Conservation (phyloP, 2,888 invertebrate genomes). For the Agrilus biguttatus region DNA sequence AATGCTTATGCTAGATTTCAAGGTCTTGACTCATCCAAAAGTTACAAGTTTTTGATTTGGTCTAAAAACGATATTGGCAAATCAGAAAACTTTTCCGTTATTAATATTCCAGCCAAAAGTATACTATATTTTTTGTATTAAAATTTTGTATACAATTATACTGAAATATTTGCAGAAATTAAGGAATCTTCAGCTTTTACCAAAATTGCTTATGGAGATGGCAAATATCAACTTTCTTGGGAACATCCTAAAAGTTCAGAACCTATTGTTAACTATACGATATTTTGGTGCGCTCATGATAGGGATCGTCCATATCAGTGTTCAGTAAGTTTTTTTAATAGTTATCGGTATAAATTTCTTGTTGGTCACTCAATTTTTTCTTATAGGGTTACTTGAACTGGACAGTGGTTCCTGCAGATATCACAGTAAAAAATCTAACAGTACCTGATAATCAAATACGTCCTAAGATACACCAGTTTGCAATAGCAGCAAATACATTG, state of each 20-base stretch:
- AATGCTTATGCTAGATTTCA: slow-evolving; percentile 46
- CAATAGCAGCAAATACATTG: slow-evolving; percentile 62
- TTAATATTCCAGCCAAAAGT: slow-evolving; percentile 42
- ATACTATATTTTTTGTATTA: slow-evolving; percentile 3
- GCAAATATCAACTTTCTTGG: slow-evolving; percentile 65
- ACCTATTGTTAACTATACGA: slow-evolving; percentile 54
- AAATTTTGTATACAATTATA: slow-evolving; percentile 10
- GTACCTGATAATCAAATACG: slow-evolving; percentile 44
- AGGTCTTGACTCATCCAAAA: slow-evolving; percentile 30
- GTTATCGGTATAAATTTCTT: too few species aligned
- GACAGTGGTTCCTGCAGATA: slow-evolving; percentile 36
- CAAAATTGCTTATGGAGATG: slow-evolving; percentile 57
- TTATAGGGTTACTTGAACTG: slow-evolving; percentile 46
- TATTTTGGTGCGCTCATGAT: slow-evolving; percentile 50
- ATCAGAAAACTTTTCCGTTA: slow-evolving; percentile 39
- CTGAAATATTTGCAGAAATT: slow-evolving; percentile 11
- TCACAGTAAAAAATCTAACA: slow-evolving; percentile 40
- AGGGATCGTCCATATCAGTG: slow-evolving; percentile 26
- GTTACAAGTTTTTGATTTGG: slow-evolving; percentile 41
- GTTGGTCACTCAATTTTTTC: slow-evolving; percentile 3
- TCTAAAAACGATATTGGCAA: slow-evolving; percentile 46
- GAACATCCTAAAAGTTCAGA: slow-evolving; percentile 38
- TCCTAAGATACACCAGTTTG: slow-evolving; percentile 58
- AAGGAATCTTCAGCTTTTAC: slow-evolving; percentile 17
- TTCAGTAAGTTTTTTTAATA: slow-evolving; percentile 19